Percentiles rank a stretch among this genome's conserved stretches.
Evolutionary conservation across 2,888 invertebrate species (phyloP).

Genomic region (Anodontia alba): DNA sequence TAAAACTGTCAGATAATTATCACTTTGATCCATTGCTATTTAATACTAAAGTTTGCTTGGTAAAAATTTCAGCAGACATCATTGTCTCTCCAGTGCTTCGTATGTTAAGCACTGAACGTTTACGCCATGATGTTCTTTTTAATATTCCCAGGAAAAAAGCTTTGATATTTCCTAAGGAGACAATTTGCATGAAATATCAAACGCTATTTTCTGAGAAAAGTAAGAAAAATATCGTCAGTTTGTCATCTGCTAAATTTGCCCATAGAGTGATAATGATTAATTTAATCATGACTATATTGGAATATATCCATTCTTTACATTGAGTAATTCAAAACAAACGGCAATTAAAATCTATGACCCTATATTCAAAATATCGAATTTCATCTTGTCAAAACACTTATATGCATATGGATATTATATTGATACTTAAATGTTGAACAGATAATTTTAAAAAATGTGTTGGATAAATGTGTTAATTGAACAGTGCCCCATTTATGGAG

Average conservation of each 20-base stretch:
- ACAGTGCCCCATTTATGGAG: too few relatives aligned
- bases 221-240: too few relatives aligned
- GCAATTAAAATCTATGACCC: neutral
- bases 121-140: too few relatives aligned
- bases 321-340: neutral
- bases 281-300: neutral
- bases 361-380: neutral
- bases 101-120: too few relatives aligned
- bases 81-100: too few relatives aligned
- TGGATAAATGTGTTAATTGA: neutral
- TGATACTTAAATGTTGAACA: neutral
- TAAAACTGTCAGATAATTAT: neutral
- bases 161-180: too few relatives aligned
- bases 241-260: too few relatives aligned
- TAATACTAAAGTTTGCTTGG: neutral
- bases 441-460: neutral
- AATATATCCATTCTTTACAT: neutral
- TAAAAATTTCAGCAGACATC: too few relatives aligned
- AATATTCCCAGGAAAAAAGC: too few relatives aligned
- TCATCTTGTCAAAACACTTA: neutral
- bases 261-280: too few relatives aligned
- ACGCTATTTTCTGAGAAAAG: too few relatives aligned
- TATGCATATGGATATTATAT: constrained; percentile 1
- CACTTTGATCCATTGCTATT: neutral
- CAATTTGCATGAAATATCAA: too few relatives aligned